Evolutionary conservation across 2,888 invertebrate genomes (phyloP), one percentile per base, ranked within the genome.

Genomic region (Melinaea menophilus): DNA sequence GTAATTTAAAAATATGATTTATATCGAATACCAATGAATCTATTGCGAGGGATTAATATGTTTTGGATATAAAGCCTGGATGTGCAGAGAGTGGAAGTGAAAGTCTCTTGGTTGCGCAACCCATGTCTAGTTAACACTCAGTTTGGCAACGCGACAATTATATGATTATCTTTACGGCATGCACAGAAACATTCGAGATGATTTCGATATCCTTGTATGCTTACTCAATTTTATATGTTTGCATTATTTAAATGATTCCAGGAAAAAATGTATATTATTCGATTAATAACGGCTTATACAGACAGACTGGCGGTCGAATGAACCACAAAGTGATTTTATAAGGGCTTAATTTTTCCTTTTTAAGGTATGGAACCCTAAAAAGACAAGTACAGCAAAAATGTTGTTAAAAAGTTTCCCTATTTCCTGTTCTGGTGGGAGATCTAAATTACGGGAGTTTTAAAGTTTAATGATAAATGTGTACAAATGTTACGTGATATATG

Each of bases 101-200:
- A 74, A 72, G 72, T 69, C 58, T 58, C 37, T 31, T 54, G 45
- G 64, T 72, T 72, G 68, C 71, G 69, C 68, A 71, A 69, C 61
- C 60, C 62, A 60, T 61, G 64, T 33, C 64, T 64, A 56, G 59
- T 65, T 64, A 58, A 59, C 65, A 46, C 62, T 63, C 56, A 55
- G 61, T 68, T 68, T 67, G 63, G 68, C 58, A 68, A 65, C 59
- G 65, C 61, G 62, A 64, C 65, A 65, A 69, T 67, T 62, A 67
- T 59, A 65, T 59, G 56, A 64, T 62, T 56, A 62, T 65, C 64
- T 64, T 58, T 58, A 45, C 58, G 58, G 41, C 60, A 58, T 58
- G 34, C 37, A 37, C 22, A 35, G 9, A 54, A 7, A 51, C 9
- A 41, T 57, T 22, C 13, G 51, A 65, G 66, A 66, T 66, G 47